Base-by-base conservation (phyloP, 2,113 vertebrate species). In the Marmota flaviventris region DNA sequence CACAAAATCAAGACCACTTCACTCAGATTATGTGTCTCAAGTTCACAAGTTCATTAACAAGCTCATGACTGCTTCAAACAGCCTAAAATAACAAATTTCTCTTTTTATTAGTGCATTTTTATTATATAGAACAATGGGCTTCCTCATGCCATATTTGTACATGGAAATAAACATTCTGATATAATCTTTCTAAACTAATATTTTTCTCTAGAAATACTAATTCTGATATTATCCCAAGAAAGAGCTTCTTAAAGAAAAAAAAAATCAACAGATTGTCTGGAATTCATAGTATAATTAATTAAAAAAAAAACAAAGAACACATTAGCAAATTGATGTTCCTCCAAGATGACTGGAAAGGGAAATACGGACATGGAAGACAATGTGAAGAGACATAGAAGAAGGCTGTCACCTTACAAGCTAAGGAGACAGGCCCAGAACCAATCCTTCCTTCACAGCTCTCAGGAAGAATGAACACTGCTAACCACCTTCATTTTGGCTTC, bases 151-250 rank as follows among this genome's bases (percentile, higher is more conserved):
- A 70, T 70, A 70, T 70, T 18, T 17, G 34, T 18, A 70, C 67
- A n/a, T 70, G 5, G 1, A 70, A 70, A 70, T 70, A 70, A 70
- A 70, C 34, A 70, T 16, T 70, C 32, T 70, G 67, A 70, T 70
- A n/a, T 18, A 70, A 70, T 92, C 58, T 94, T 87, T 58, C 53
- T 89, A 72, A 84, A 93, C 51, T 34, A 76, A 77, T 13, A 4
- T 63, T 96, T 89, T 93, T 63, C 53, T 96, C 85, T 53, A 85
- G 29, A 78, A 89, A 78, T 34, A 76, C 75, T 51, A 97, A 77
- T 14, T 94, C 56, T 91, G 61, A 81, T 85, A 77, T 45, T 92
- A 94, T 63, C 6, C 32, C 32, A 78, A 95, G 73, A 77, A 79
- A 95, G 7, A 76, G 16, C 18, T 81, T 27, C 39, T 88, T 97